A percentile compares a stretch with the other conserved stretches of the same genome.
Conservation (phyloP, 2,113 vertebrate species). For the Sclerurus mexicanus region DNA sequence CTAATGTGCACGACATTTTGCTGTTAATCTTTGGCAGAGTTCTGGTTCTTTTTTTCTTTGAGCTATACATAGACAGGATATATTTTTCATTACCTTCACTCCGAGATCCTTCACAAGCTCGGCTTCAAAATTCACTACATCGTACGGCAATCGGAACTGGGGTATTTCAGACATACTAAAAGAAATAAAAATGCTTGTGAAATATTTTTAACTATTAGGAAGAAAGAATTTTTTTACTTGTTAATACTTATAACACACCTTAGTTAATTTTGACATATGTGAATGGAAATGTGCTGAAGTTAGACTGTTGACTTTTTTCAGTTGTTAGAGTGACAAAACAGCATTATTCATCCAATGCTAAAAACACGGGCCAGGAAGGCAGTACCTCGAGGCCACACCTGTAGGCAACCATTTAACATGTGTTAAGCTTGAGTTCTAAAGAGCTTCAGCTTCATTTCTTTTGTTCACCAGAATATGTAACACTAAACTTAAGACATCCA, state of each 20-base stretch:
- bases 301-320: not conserved
- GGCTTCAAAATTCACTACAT: constrained; percentile 89
- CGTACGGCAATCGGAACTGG: constrained; percentile 87
- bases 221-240: not conserved
- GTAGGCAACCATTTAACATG: not conserved
- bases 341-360: not conserved
- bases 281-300: not conserved
- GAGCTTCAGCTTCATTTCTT: not conserved
- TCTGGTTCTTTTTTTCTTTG: constrained; percentile 43
- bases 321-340: not conserved
- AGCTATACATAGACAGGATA: constrained; percentile 52
- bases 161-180: constrained; percentile 87
- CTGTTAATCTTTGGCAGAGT: constrained; percentile 74
- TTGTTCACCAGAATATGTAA: not conserved
- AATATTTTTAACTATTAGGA: not conserved
- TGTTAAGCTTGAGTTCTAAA: not conserved
- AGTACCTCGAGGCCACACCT: not conserved
- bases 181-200: not conserved
- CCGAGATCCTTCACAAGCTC: constrained; percentile 91
- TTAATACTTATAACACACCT: not conserved
- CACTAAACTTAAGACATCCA: not conserved
- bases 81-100: constrained; percentile 84
- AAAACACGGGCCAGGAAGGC: not conserved
- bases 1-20: constrained; percentile 85
- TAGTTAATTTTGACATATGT: not conserved